These are phyloP conservation scores for Watsonalla binaria DNA, from an alignment of 2,888 invertebrate genomes.

Conservation along the genomic window DNA sequence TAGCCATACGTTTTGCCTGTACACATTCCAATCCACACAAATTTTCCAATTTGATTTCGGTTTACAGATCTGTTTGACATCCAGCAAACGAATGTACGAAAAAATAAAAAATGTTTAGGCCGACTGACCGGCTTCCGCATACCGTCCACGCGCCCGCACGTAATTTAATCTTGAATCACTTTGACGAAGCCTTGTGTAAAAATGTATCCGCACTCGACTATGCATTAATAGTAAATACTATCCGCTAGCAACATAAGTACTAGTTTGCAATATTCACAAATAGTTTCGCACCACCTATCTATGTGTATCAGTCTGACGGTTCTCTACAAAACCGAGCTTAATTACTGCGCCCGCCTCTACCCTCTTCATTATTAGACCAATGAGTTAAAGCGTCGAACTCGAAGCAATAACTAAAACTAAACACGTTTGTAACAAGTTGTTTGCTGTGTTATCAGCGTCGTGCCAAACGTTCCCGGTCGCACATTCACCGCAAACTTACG, in stretches of 20 bases:
- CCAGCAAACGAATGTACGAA: slow-evolving; percentile 54
- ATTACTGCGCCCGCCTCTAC: slow-evolving; percentile 52
- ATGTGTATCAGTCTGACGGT: slow-evolving; percentile 11
- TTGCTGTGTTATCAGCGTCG: slow-evolving; percentile 76
- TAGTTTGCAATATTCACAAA: slow-evolving; percentile 14
- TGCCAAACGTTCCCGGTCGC: slow-evolving; percentile 69
- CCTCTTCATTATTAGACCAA: slow-evolving; percentile 72
- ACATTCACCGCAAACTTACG: slow-evolving; percentile 69
- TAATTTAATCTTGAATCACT: slow-evolving; percentile 68
- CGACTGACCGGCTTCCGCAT: slow-evolving; percentile 29
- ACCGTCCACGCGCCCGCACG: slow-evolving; percentile 42
- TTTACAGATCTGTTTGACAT: slow-evolving; percentile 68
- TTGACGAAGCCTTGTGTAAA: slow-evolving; percentile 53
- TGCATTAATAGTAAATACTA: slow-evolving; percentile 26
- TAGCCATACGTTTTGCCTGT: slow-evolving; percentile 26
- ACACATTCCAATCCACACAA: slow-evolving; percentile 45
- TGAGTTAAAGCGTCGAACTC: slow-evolving; percentile 74
- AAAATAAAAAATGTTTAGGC: slow-evolving; percentile 43
- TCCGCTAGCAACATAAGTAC: slow-evolving; percentile 9
- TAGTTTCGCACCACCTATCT: slow-evolving; percentile 6
- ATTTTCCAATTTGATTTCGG: slow-evolving; percentile 57
- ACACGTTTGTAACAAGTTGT: slow-evolving; percentile 79
- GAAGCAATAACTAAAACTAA: slow-evolving; percentile 77
- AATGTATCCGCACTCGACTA: slow-evolving; percentile 26
- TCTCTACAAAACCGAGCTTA: slow-evolving; percentile 51